Percentiles rank a stretch among this genome's conserved stretches.
phyloP scores from a whole-genome alignment of 2,797 vertebrate species.

The Hypotaenidia okinawae region DNA sequence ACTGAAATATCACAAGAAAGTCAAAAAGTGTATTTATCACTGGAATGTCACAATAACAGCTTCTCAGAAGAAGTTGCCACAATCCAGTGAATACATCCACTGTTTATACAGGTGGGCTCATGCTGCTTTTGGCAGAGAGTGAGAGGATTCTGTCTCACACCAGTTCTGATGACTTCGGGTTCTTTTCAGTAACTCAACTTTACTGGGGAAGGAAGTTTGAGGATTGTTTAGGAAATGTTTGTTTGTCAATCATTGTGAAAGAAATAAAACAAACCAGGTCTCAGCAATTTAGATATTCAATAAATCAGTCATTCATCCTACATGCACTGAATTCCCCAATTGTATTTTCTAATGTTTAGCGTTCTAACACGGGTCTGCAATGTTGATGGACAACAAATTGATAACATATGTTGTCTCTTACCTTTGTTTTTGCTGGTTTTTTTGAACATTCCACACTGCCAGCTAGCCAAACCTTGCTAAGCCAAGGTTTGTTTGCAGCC shows the following conservation, averaged over 20 bases:
- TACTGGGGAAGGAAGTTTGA: background rate
- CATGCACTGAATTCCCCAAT: fast-evolving
- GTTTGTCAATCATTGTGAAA: background rate
- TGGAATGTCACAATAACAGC: background rate
- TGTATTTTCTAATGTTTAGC: background rate
- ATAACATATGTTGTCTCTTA: background rate
- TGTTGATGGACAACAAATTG: background rate
- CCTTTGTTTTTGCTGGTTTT: background rate
- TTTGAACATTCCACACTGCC: background rate
- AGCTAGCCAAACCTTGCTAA: background rate
- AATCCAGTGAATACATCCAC: background rate
- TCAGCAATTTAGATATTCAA: background rate
- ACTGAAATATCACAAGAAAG: background rate
- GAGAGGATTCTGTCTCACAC: background rate
- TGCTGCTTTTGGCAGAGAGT: background rate
- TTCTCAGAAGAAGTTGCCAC: background rate
- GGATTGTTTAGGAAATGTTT: background rate
- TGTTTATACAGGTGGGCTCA: conserved; percentile 23
- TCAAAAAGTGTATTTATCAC: background rate
- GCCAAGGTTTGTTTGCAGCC: background rate
- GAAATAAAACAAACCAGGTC: background rate
- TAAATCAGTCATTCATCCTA: background rate
- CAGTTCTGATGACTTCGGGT: background rate
- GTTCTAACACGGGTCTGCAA: background rate
- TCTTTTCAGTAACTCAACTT: background rate